Conservation (phyloP, 2,113 vertebrate species). For the Crotalus tigris region DNA sequence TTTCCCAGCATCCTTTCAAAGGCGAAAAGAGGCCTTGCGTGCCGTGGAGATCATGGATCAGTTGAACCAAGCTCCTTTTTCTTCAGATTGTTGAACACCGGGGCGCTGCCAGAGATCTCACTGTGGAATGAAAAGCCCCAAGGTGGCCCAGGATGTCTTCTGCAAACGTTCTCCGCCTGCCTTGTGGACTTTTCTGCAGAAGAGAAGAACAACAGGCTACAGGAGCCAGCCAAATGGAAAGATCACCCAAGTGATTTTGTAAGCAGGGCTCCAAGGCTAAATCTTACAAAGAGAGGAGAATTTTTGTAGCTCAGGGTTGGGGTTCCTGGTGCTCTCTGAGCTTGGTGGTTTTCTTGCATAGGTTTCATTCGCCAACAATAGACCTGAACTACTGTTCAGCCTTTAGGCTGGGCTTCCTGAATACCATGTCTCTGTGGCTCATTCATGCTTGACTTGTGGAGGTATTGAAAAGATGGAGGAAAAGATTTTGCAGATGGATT, state of each 20-base stretch:
- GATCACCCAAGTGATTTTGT: constrained; percentile 8
- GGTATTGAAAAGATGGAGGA: not conserved
- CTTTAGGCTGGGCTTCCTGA: not conserved
- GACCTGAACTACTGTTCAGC: not conserved
- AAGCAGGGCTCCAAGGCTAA: not conserved
- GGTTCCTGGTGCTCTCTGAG: too few relatives aligned
- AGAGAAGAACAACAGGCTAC: not conserved
- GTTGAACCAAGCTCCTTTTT: constrained; percentile 13
- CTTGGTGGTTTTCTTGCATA: too few relatives aligned
- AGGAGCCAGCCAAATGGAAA: constrained; percentile 31
- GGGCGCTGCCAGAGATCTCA: constrained; percentile 49
- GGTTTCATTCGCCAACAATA: too few relatives aligned
- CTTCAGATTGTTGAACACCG: constrained; percentile 39
- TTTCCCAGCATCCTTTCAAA: constrained; percentile 16
- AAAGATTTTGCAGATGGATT: not conserved
- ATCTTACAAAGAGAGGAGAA: not conserved
- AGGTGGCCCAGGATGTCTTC: constrained; percentile 41
- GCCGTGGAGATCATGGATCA: constrained; percentile 28
- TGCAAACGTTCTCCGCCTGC: not conserved
- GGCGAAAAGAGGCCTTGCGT: constrained; percentile 18
- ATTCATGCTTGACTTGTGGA: not conserved
- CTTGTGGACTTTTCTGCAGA: constrained; percentile 11
- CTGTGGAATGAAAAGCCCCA: constrained; percentile 25
- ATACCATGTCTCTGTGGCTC: not conserved
- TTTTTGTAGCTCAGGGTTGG: too few relatives aligned